phyloP scores from a whole-genome alignment of 2,113 vertebrate species.

The Mustela lutreola region DNA sequence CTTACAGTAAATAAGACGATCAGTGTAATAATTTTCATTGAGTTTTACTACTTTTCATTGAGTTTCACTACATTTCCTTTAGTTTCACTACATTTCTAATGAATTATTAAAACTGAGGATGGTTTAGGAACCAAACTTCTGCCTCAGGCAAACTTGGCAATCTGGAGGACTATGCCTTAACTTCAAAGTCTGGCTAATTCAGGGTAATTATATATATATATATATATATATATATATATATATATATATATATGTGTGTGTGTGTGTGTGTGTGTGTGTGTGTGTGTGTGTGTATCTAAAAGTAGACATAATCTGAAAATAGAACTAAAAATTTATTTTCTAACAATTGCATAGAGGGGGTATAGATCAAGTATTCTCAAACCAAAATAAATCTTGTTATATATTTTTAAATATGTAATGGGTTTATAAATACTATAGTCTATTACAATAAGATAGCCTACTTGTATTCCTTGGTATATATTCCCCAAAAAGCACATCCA shows the following conservation, averaged over 20 bases:
- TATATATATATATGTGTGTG: too few species aligned
- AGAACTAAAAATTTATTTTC: not conserved
- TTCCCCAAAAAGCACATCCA: not conserved
- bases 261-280: too few species aligned
- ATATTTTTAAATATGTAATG: not conserved
- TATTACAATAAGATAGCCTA: not conserved
- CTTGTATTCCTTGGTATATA: not conserved
- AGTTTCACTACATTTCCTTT: not conserved
- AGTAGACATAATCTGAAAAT: too few species aligned
- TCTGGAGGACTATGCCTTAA: not conserved
- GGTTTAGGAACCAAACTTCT: not conserved
- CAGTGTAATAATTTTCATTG: not conserved
- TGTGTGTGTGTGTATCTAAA: too few species aligned
- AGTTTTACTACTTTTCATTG: not conserved
- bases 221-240: too few species aligned
- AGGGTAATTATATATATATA: not conserved
- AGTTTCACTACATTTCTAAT: not conserved
- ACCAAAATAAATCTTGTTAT: not conserved
- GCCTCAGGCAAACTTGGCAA: not conserved
- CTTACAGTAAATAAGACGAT: not conserved
- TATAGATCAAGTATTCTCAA: not conserved
- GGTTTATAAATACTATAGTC: not conserved
- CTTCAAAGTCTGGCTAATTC: not conserved
- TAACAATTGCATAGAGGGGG: not conserved
- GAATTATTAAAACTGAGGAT: not conserved